A percentile compares a stretch with the other conserved stretches of the same genome.
These are phyloP conservation scores for Buceros bicornis DNA, from an alignment of 2,797 vertebrate genomes.

Conservation along the genomic window DNA sequence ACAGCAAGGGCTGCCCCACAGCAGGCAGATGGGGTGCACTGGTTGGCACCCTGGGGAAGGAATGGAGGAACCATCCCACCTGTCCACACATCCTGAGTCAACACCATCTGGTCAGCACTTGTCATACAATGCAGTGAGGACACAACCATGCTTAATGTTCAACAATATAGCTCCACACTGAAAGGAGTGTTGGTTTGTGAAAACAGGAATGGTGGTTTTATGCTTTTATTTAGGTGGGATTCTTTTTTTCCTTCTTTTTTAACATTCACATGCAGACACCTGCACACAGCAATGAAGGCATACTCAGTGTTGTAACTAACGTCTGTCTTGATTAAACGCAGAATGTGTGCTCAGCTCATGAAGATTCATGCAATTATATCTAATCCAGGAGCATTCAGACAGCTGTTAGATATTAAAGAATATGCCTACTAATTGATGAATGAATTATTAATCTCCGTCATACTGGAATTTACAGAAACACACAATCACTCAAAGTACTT, in stretches of 20 bases:
- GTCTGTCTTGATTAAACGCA: constrained; percentile 51
- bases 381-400: constrained; percentile 45
- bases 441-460: constrained; percentile 30
- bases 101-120: not conserved
- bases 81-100: fast-evolving
- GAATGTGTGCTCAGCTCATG: not conserved
- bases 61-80: not conserved
- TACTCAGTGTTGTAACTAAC: constrained; percentile 15
- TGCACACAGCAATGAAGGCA: not conserved
- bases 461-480: constrained; percentile 1
- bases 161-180: not conserved
- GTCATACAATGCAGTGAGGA: not conserved
- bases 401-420: constrained; percentile 43
- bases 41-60: fast-evolving
- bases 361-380: constrained; percentile 36
- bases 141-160: not conserved
- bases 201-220: not conserved
- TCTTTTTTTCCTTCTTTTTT: not conserved
- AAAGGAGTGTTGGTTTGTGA: not conserved
- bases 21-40: not conserved
- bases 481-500: not conserved
- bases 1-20: not conserved
- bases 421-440: constrained; percentile 34
- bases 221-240: not conserved
- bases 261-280: not conserved